Conservation (phyloP, 1,140 invertebrate genomes). For the Saccostrea echinata region DNA sequence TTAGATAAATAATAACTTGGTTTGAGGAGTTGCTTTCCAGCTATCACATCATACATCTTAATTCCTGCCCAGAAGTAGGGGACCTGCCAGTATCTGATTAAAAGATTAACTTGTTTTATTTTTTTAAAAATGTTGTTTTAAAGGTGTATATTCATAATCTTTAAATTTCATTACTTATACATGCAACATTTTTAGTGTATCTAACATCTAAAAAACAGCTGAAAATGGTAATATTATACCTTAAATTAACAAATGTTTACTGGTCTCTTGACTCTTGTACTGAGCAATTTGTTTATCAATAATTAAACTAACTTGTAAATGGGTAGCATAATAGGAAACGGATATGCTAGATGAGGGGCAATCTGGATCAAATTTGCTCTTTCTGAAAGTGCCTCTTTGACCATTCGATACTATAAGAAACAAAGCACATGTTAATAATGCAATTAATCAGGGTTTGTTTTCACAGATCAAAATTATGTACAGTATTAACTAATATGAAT, state of each 20-base stretch:
- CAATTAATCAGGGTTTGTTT: background rate
- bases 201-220: no score
- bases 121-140: no score
- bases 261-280: no score
- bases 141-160: no score
- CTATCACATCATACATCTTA: conserved; percentile 98
- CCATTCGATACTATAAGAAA: conserved; percentile 78
- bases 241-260: no score
- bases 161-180: no score
- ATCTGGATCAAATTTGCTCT: conserved; percentile 95
- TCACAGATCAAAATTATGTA: background rate
- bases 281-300: background rate
- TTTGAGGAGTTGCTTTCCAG: conserved; percentile 96
- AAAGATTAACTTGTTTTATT: no score
- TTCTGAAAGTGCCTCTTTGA: conserved; percentile 94
- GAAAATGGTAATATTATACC: no score
- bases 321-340: conserved; percentile 98
- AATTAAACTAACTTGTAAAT: conserved; percentile 91
- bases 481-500: background rate
- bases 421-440: background rate
- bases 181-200: no score
- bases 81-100: conserved; percentile 95
- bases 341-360: conserved; percentile 97
- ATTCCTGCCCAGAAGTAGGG: conserved; percentile 99
- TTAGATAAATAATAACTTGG: conserved; percentile 97